Percentiles rank a stretch among this genome's conserved stretches.
Conservation (phyloP, 2,113 vertebrate genomes). For the Plecotus auritus region DNA sequence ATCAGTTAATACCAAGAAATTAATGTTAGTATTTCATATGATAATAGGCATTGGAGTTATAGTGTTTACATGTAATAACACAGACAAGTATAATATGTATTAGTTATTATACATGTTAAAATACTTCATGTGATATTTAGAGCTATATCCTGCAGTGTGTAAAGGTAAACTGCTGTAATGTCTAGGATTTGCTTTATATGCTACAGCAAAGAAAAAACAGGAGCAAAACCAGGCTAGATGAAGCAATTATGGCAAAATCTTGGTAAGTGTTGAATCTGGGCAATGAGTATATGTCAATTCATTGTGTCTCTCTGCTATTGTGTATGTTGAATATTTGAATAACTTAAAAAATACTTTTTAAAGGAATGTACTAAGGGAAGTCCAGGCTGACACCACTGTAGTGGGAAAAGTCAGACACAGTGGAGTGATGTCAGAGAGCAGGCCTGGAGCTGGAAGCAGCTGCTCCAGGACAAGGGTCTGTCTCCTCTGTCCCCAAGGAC, state of each 20-base stretch:
- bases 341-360: not conserved
- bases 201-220: not conserved
- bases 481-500: not conserved
- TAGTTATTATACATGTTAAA: not conserved
- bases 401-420: not conserved
- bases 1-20: not conserved
- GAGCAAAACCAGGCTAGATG: not conserved
- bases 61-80: not conserved
- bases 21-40: not conserved
- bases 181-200: not conserved
- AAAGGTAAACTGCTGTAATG: not conserved
- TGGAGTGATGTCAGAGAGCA: not conserved
- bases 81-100: not conserved
- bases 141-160: not conserved
- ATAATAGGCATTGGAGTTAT: not conserved
- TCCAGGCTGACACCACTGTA: not conserved
- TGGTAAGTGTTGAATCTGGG: too few species aligned
- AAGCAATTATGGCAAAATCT: not conserved
- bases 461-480: not conserved
- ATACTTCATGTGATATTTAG: not conserved
- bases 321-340: not conserved
- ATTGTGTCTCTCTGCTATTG: not conserved
- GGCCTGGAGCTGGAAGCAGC: not conserved
- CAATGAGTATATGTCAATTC: not conserved
- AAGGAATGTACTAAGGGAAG: not conserved